phyloP scores from a whole-genome alignment of 2,797 vertebrate genomes.

The Calcarius lapponicus region DNA sequence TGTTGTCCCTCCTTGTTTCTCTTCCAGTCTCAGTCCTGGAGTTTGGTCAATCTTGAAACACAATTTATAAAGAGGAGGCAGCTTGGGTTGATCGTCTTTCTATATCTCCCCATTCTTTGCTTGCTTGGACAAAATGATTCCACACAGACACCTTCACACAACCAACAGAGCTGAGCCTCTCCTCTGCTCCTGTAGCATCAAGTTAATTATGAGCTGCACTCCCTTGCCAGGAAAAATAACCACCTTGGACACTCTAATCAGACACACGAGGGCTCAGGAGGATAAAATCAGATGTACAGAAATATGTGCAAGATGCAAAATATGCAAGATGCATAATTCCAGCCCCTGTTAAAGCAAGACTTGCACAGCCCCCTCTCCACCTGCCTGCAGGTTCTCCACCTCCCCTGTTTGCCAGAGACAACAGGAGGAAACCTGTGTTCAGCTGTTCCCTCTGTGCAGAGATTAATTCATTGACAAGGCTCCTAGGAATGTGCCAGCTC shows the following conservation, averaged over 20 bases:
- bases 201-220: neutral
- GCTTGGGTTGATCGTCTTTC: neutral
- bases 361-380: neutral
- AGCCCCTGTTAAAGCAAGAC: neutral
- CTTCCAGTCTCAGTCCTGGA: neutral
- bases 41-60: neutral
- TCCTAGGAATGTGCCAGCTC: slow-evolving; percentile 70
- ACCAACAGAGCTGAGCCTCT: neutral
- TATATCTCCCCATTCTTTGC: neutral
- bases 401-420: slow-evolving; percentile 46
- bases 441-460: slow-evolving; percentile 57
- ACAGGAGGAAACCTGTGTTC: slow-evolving; percentile 61
- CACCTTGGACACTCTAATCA: neutral
- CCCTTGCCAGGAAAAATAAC: neutral
- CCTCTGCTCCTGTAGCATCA: neutral
- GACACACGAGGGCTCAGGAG: neutral
- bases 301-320: neutral
- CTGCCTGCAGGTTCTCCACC: neutral
- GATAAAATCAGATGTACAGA: neutral
- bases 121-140: neutral
- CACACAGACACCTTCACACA: neutral
- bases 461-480: slow-evolving; percentile 75
- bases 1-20: neutral
- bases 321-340: neutral
- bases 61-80: neutral